A percentile compares a stretch with the other conserved stretches of the same genome.
Evolutionary conservation across 2,888 invertebrate species (phyloP).

Genomic region (Amphimallon solstitiale): DNA sequence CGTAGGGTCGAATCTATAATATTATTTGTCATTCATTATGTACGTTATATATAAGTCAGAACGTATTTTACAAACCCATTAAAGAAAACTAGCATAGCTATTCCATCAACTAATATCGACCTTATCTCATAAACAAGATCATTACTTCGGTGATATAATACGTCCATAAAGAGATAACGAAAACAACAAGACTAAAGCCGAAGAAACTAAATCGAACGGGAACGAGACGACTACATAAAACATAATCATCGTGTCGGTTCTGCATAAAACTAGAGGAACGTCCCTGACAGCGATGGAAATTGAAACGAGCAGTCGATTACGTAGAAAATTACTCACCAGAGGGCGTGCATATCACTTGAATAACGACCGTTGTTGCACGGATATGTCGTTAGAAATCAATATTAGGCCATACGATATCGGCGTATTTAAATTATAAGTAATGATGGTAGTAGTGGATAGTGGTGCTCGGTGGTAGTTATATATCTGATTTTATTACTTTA

Average conservation of each 20-base stretch:
- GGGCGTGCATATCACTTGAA: constrained; percentile 13
- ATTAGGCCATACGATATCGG: constrained; percentile 12
- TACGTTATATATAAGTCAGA: too few species aligned
- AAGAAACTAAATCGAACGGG: constrained; percentile 10
- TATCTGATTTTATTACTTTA: constrained; percentile 21
- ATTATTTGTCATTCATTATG: too few species aligned
- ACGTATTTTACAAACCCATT: too few species aligned
- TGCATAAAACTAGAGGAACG: constrained; percentile 7
- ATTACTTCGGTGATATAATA: too few species aligned
- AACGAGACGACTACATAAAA: constrained; percentile 19
- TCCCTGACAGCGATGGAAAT: constrained; percentile 31
- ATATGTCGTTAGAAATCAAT: constrained; percentile 25
- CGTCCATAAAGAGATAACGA: not conserved
- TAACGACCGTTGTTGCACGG: constrained; percentile 17
- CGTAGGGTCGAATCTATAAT: too few species aligned
- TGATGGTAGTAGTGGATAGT: not conserved
- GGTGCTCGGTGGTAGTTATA: not conserved
- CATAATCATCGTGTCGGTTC: constrained; percentile 20
- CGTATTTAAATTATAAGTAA: constrained; percentile 10
- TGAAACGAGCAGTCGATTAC: constrained; percentile 35
- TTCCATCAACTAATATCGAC: too few species aligned
- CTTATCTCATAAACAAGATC: too few species aligned
- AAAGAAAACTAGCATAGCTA: too few species aligned
- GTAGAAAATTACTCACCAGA: constrained; percentile 27
- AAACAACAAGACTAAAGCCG: not conserved